A percentile compares a stretch with the other conserved stretches of the same genome.
phyloP scores from a whole-genome alignment of 2,888 invertebrate genomes.

The Rhamnusium bicolor region DNA sequence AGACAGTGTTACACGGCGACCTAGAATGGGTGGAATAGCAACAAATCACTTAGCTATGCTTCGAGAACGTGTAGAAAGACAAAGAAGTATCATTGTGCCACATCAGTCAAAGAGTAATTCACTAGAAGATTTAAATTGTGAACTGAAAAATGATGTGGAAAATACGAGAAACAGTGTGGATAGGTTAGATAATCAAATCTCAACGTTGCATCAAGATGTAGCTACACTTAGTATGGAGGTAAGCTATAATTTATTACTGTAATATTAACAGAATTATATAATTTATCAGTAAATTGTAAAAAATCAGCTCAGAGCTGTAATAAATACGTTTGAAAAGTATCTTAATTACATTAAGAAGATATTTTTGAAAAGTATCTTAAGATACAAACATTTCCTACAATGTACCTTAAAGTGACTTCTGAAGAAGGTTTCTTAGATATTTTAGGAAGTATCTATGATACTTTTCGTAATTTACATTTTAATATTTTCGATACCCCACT shows the following conservation, averaged over 20 bases:
- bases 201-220: slow-evolving; percentile 88
- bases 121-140: slow-evolving; percentile 77
- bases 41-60: slow-evolving; percentile 72
- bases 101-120: slow-evolving; percentile 74
- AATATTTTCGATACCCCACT: too few species aligned
- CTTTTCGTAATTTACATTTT: too few species aligned
- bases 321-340: too few species aligned
- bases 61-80: slow-evolving; percentile 80
- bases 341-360: too few species aligned
- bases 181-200: slow-evolving; percentile 86
- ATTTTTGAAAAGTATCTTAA: too few species aligned
- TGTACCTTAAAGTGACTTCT: too few species aligned
- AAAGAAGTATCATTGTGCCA: slow-evolving; percentile 76
- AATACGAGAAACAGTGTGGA: slow-evolving; percentile 74
- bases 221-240: slow-evolving; percentile 89
- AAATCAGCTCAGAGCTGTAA: too few species aligned
- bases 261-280: too few species aligned
- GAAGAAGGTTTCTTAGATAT: too few species aligned
- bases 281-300: too few species aligned
- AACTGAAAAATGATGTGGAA: slow-evolving; percentile 60
- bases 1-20: slow-evolving; percentile 58
- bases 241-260: slow-evolving; percentile 57
- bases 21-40: slow-evolving; percentile 67
- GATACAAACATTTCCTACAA: too few species aligned
- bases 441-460: too few species aligned